Evolutionary conservation across 2,113 vertebrate genomes (phyloP), one percentile per base, ranked within the genome.

Genomic region (Perca fluviatilis): DNA sequence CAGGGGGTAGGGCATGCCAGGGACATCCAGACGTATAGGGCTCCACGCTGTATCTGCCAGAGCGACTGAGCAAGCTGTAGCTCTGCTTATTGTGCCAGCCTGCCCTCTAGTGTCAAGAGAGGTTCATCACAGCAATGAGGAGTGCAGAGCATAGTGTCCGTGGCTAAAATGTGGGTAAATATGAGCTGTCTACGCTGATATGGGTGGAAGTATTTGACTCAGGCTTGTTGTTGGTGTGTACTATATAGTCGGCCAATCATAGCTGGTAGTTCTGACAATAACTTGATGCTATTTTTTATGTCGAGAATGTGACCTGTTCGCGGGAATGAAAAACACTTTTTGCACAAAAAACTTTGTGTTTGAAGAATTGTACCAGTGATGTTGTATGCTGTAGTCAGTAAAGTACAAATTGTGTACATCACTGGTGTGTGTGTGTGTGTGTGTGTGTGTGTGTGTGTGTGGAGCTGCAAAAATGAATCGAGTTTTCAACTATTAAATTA

Each of bases 21-120:
- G 70, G 61, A 60, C 71, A 63, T 53, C 16, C 25, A 73, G 23
- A 74, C 51, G 0, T 60, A 21, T 27, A 25, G 14, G 14, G 67
- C 43, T 61, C 23, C 23, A 18, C 0, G 9, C 58, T 54, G 75
- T 21, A 19, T 15, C 19, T 50, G 49, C 1, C 63, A 49, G 15
- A 71, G n/a, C 1, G 0, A 40, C 30, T 50, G 51, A 21, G 18
- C 7, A 25, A 51, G 18, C 13, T 50, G 49, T n/a, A 19, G 53
- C 30, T 14, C 65, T n/a, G 30, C 62, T 53, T 76, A 33, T n/a
- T 85, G 88, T 57, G 63, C 46, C 40, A 91, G 51, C 1, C 83
- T 84, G 89, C 82, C 91, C 64, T 83, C 92, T 89, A 86, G 78
- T 77, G 90, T 1, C 53, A 3, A 16, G 21, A 66, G 1, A 56